These are phyloP conservation scores for Pogonocichla stellata DNA, from an alignment of 2,113 vertebrate genomes.

Conservation along the genomic window DNA sequence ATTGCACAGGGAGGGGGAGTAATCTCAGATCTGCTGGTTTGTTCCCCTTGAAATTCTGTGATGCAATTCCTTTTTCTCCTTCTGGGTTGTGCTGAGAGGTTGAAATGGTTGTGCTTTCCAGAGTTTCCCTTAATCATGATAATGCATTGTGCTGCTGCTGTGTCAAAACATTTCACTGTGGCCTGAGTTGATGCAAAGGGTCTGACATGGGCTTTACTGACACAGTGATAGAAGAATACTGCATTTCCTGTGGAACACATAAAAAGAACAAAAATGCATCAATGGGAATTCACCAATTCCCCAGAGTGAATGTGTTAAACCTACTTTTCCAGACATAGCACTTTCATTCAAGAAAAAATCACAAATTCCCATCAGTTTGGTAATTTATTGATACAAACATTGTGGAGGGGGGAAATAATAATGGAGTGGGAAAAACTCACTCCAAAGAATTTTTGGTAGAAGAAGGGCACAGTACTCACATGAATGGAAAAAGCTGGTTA, in stretches of 20 bases:
- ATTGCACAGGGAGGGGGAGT: background rate
- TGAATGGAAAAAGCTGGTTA: background rate
- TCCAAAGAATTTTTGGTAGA: background rate
- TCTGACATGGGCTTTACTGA: background rate
- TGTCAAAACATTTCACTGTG: constrained; percentile 15
- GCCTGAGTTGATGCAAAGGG: background rate
- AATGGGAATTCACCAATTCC: background rate
- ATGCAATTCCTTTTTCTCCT: background rate
- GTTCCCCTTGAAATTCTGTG: background rate
- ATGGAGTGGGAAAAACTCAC: background rate
- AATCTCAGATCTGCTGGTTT: background rate
- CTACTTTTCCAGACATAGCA: background rate
- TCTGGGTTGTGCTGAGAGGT: background rate
- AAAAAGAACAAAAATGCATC: background rate
- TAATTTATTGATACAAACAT: background rate
- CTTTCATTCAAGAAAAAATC: background rate
- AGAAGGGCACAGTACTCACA: background rate
- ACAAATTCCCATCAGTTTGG: background rate
- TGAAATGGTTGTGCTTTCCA: background rate
- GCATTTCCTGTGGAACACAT: background rate
- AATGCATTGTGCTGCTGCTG: background rate
- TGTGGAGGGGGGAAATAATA: background rate
- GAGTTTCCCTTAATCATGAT: background rate
- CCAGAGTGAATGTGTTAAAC: background rate
- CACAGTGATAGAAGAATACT: background rate